Conservation (phyloP, 2,113 vertebrate genomes). For the Pelmatolapia mariae region DNA sequence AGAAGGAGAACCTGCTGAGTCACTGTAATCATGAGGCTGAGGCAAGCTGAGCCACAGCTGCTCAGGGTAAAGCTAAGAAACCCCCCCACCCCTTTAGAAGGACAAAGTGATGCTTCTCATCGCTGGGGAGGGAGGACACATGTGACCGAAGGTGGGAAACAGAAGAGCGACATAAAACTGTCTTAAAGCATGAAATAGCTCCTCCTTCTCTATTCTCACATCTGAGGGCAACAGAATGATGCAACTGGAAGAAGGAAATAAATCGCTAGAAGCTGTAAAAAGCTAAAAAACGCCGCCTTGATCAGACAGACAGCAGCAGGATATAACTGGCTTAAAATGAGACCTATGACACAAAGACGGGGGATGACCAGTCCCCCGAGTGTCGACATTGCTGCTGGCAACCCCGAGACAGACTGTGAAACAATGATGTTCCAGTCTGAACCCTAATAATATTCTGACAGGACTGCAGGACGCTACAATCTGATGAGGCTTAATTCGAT, state of each 20-base stretch:
- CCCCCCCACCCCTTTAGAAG: conserved; percentile 49
- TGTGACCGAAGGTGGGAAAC: conserved; percentile 4
- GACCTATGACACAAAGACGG: neutral
- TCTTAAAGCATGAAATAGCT: conserved; percentile 7
- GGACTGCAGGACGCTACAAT: conserved; percentile 2
- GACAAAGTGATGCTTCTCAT: conserved; percentile 33
- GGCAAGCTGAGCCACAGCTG: conserved; percentile 20
- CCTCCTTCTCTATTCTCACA: neutral
- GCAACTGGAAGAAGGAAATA: conserved; percentile 32
- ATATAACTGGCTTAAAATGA: neutral
- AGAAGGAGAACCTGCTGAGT: conserved; percentile 65
- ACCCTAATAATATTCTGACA: neutral
- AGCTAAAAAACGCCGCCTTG: neutral
- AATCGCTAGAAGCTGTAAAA: neutral
- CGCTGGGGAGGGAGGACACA: neutral
- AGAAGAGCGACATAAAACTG: conserved; percentile 15
- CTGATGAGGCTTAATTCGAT: conserved; percentile 1
- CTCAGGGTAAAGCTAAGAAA: conserved; percentile 12
- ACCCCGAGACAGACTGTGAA: neutral
- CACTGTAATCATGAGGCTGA: conserved; percentile 52
- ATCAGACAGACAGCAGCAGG: conserved; percentile 3
- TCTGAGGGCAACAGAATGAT: conserved; percentile 17
- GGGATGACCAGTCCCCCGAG: too few relatives aligned
- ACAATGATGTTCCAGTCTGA: neutral
- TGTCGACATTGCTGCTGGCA: neutral